Conservation (phyloP, 2,797 vertebrate genomes). For the Pantherophis alleghaniensis region DNA sequence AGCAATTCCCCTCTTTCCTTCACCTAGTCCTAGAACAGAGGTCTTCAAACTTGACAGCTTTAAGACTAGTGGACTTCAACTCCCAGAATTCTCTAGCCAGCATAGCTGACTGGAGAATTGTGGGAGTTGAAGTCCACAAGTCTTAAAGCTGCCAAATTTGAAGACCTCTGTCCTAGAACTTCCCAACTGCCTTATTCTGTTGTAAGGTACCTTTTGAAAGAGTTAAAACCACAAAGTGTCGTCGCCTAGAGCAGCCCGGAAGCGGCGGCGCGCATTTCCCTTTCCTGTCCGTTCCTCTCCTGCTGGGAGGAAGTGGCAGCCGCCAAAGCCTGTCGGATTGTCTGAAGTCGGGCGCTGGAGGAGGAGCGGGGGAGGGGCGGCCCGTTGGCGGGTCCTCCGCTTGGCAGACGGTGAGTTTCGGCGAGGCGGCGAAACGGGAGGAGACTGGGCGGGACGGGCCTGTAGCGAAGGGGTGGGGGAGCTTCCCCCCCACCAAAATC, state of each 20-base stretch:
- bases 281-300: conserved; percentile 9
- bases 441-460: neutral
- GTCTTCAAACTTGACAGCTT: no score
- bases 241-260: conserved; percentile 15
- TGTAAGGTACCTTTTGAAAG: neutral
- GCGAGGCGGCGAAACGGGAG: neutral
- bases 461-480: neutral
- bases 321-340: neutral
- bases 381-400: neutral
- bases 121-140: no score
- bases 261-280: neutral
- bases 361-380: neutral
- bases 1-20: neutral
- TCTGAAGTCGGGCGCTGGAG: neutral
- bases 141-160: no score
- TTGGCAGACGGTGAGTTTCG: neutral
- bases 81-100: no score
- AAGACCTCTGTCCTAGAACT: no score
- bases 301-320: neutral
- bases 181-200: no score
- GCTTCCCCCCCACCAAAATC: neutral
- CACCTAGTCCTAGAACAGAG: no score
- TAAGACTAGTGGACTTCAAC: no score
- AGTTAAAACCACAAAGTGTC: neutral
- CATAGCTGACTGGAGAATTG: no score